Conservation (phyloP, 2,113 vertebrate genomes). For the Malurus melanocephalus region DNA sequence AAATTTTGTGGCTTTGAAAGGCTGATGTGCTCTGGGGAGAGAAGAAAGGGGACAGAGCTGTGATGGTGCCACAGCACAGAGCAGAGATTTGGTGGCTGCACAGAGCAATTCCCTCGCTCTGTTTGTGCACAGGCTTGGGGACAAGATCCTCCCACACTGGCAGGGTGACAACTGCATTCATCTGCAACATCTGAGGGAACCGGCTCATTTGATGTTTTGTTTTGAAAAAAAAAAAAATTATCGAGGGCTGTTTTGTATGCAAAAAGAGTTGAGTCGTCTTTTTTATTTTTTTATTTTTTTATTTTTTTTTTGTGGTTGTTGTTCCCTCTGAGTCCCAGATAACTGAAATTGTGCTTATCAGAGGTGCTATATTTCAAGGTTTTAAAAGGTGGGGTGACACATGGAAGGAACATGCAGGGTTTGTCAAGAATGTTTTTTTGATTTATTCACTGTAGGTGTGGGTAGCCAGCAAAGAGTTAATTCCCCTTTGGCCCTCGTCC, state of each 20-base stretch:
- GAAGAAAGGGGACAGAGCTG: neutral
- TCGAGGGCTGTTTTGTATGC: constrained; percentile 16
- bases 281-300: too few species aligned
- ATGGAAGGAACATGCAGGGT: neutral
- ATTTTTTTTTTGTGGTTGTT: too few species aligned
- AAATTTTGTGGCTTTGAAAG: neutral
- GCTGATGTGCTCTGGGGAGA: neutral
- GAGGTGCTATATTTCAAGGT: neutral
- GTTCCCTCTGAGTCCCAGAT: neutral
- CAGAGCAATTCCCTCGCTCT: neutral
- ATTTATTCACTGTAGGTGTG: neutral
- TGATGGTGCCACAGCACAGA: neutral
- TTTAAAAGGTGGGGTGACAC: neutral
- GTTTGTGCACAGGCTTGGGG: neutral
- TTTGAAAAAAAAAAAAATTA: neutral
- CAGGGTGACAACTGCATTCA: neutral
- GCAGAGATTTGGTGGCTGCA: neutral
- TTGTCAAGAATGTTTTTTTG: neutral
- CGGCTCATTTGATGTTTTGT: constrained; percentile 4
- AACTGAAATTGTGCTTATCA: neutral
- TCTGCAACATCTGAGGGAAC: constrained; percentile 23
- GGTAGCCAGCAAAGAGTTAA: neutral
- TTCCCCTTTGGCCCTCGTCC: neutral
- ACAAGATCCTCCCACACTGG: neutral
- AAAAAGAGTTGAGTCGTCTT: neutral